Percentiles rank a stretch among this genome's conserved stretches.
Evolutionary conservation across 2,888 invertebrate genomes (phyloP).

Genomic region (Drosophila helvetica): DNA sequence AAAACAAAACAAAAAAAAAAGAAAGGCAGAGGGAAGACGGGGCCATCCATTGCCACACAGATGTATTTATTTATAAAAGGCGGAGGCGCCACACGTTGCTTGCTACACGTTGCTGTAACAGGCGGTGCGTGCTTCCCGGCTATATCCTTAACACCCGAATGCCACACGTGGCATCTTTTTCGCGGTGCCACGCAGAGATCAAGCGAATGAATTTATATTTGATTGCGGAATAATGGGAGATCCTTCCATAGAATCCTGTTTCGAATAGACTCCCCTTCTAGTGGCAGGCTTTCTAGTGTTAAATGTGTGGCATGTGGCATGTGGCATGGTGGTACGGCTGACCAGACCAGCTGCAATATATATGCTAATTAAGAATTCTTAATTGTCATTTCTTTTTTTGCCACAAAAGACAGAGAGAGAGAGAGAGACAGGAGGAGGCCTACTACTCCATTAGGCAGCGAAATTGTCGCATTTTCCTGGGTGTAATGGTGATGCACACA

Average conservation of each 20-base stretch:
- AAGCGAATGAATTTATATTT: constrained; percentile 21
- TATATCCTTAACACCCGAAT: constrained; percentile 38
- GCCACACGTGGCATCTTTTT: constrained; percentile 1
- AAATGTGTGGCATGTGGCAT: constrained; percentile 28
- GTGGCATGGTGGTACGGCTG: background rate
- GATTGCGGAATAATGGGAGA: constrained; percentile 31
- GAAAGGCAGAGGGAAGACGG: background rate
- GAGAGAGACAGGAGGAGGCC: background rate
- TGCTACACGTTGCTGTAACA: too few species aligned
- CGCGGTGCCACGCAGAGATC: background rate
- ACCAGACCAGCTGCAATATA: constrained; percentile 56
- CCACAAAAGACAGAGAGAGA: background rate
- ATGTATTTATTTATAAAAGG: constrained; percentile 62
- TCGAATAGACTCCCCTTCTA: background rate
- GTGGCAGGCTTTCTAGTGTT: constrained; percentile 42
- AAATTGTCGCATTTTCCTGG: constrained; percentile 22
- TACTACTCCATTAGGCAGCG: constrained; percentile 4
- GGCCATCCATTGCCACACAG: constrained; percentile 27
- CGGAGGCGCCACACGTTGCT: constrained; percentile 9
- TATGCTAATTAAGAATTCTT: constrained; percentile 70
- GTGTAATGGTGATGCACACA: constrained; percentile 20
- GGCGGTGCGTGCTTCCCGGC: constrained; percentile 33
- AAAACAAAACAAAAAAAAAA: constrained; percentile 33
- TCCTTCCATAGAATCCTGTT: background rate
- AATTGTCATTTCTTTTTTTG: constrained; percentile 51